phyloP scores from a whole-genome alignment of 2,888 invertebrate species.

The Campaea margaritaria region DNA sequence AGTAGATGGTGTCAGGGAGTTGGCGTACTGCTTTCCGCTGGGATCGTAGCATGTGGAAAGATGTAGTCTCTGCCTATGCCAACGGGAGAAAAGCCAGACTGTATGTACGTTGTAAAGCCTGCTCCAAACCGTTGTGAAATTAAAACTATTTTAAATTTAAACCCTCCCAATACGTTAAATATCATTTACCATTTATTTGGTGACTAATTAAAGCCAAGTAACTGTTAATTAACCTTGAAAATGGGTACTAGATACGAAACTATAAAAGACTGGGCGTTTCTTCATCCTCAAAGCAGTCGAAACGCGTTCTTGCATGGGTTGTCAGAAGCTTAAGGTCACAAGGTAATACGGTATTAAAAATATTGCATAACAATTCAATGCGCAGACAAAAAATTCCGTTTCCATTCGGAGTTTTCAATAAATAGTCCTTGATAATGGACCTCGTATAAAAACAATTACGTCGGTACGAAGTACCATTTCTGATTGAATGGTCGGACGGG shows the following conservation, averaged over 20 bases:
- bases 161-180: no score
- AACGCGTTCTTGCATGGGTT: slow-evolving; percentile 13
- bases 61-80: no score
- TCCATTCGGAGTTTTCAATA: slow-evolving; percentile 1
- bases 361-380: slow-evolving; percentile 11
- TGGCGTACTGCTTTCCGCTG: no score
- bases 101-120: no score
- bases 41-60: no score
- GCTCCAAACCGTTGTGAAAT: no score
- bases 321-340: slow-evolving; percentile 15
- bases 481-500: slow-evolving; percentile 15
- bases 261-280: slow-evolving; percentile 16
- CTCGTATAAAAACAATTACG: slow-evolving; percentile 29
- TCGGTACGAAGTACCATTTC: slow-evolving; percentile 21
- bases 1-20: no score
- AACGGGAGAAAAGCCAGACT: no score
- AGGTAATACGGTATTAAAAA: slow-evolving; percentile 5
- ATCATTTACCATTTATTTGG: no score
- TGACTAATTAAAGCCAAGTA: no score
- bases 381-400: slow-evolving; percentile 6
- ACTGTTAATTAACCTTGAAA: background rate
- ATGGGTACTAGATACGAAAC: background rate
- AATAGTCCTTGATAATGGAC: slow-evolving; percentile 19
- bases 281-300: background rate
- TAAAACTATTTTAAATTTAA: no score